Evolutionary conservation across 2,888 invertebrate genomes (phyloP), one percentile per base, ranked within the genome.

Genomic region (Harpalus rubripes): DNA sequence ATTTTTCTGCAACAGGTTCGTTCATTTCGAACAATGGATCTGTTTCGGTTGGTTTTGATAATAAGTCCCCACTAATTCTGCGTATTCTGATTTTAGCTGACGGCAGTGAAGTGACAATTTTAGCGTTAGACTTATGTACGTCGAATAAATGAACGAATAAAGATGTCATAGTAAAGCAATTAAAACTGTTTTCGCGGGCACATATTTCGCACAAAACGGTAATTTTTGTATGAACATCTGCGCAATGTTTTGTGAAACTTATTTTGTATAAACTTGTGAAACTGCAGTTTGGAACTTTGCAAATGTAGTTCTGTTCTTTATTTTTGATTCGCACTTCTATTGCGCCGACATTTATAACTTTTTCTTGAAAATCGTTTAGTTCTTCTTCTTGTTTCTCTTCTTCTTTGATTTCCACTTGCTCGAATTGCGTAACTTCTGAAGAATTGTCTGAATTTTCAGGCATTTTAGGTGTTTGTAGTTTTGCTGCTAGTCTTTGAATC

Each of bases 41-140:
- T 8, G 18, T 0, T 18, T 26, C 26, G 8, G 68, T 32, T 39
- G 32, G 68, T 68, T 68, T 68, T 1, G 91, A 92, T 2, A 93
- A 87, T 58, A 90, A 90, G 86, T 93, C 92, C 1, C 92, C 92
- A 85, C 92, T 92, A 8, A 93, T 87, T 79, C 92, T 89, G 41
- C 92, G 89, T 52, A 91, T 87, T 84, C 92, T 89, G 68, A 92
- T 83, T 63, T 74, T 83, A 0, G 18, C 41, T 7, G 82, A 72
- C 12, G 44, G 44, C 10, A 5, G 3, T 5, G 32, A 6, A 32
- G 32, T 32, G 32, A 10, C 15, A 8, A 39, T 61, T 59, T 41
- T 76, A 2, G 41, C 12, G 22, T 74, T 83, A 41, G n/a, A 5
- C 61, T 83, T 83, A 68, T 83, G 83, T 61, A 61, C 61, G 39